Conservation (phyloP, 2,888 invertebrate species). For the Abrostola triplasia region DNA sequence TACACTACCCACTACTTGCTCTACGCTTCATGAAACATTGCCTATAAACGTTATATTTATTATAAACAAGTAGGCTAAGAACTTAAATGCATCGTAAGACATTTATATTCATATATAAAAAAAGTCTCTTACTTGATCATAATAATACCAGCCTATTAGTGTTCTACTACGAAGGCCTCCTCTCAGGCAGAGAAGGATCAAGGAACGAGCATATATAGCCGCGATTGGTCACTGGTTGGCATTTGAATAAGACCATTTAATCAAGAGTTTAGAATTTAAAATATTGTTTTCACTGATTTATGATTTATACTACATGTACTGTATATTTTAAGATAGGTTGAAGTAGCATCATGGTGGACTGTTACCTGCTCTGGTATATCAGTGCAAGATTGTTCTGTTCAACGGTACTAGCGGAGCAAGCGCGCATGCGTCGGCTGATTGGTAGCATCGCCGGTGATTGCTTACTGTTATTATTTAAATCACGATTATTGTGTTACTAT, state of each 20-base stretch:
- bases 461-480: conserved; percentile 54
- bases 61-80: conserved; percentile 16
- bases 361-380: conserved; percentile 65
- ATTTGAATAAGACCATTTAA: no score
- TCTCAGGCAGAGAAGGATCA: no score
- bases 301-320: no score
- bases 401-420: conserved; percentile 61
- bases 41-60: conserved; percentile 50
- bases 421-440: conserved; percentile 49
- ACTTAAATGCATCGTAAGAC: conserved; percentile 24
- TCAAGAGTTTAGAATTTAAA: no score
- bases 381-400: conserved; percentile 36
- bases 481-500: conserved; percentile 33
- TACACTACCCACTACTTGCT: conserved; percentile 38
- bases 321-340: not conserved
- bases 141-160: no score
- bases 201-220: no score
- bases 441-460: conserved; percentile 32
- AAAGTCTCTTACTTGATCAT: no score
- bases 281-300: no score
- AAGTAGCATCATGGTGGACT: conserved; percentile 33
- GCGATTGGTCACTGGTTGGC: no score
- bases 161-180: no score
- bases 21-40: conserved; percentile 62
- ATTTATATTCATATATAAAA: conserved; percentile 9